Evolutionary conservation across 2,888 invertebrate species (phyloP), one percentile per base, ranked within the genome.

Genomic region (Chymomyza procnemis): DNA sequence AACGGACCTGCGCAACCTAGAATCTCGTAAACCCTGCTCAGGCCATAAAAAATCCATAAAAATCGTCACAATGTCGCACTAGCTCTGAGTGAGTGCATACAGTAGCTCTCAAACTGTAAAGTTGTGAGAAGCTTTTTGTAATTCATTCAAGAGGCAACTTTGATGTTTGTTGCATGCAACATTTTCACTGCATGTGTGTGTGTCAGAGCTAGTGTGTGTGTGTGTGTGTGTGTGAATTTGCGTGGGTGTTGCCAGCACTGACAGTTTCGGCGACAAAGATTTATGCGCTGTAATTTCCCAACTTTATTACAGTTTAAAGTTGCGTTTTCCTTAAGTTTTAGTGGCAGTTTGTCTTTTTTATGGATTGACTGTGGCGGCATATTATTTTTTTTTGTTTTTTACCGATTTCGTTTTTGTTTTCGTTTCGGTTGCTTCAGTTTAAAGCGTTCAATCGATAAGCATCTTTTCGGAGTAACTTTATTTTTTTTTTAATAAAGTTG

Each of bases 261-360:
- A 86, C 85, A 86, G 80, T 77, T 84, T 69, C 26, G 71, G 75
- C 74, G 88, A 86, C 85, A 86, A 79, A 85, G 86, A 86, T 86
- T 86, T 86, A 88, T 86, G 80, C 71, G 68, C 79, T 76, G 80
- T 82, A 78, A 86, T 88, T 86, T 86, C 80, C 87, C 80, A 85
- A 41, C 80, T 86, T 86, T 86, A 86, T 86, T 85, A 78, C 85
- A 77, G 82, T 83, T 83, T 84, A 83, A 86, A 82, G 76, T 82
- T 83, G 86, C 86, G 74, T 85, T 82, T 82, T 78, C 80, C 83
- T 75, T 83, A 85, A 76, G 81, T 85, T 85, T 78, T 80, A 66
- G 60, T 41, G 30, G 18, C 41, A n/a, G 68, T 80, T 78, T 72
- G 65, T 67, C 68, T 58, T 63, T 65, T 76, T 73, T 63, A 77